Evolutionary conservation across 2,888 invertebrate species (phyloP), one percentile per base, ranked within the genome.

Genomic region (Cheilosia soror): DNA sequence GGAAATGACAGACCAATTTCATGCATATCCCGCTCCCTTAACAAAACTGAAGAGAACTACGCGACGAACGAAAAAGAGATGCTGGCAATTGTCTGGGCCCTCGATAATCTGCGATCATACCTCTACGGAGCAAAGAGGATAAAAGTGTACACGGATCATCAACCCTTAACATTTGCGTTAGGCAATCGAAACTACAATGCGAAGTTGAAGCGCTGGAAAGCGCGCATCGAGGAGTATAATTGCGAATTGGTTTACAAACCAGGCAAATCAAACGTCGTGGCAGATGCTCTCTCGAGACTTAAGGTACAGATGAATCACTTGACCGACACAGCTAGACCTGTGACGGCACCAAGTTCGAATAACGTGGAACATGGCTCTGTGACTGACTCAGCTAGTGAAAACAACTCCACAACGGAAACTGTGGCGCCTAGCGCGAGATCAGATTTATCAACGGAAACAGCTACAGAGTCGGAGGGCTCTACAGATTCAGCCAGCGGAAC

Each of bases 191-290:
- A 86, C 15, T 65, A 49, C 13, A 69, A 86, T 9, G 62, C 69
- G 0, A 81, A 77, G 25, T 13, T 81, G 27, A 71, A 73, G 69
- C 27, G 75, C 58, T 76, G 75, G 72, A 76, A 87, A 15, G 76
- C 84, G 0, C 71, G 72, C 20, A 80, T 84, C 5, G 80, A 88
- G 25, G 87, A 81, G 33, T 77, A 85, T 11, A 77, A 77, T 15
- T 73, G 66, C 31, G 69, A 80, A 40, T 42, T 86, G 20, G 44
- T 58, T 11, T 77, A 80, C 29, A 81, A 65, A 27, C 77, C 77
- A 5, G 77, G 73, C 27, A 68, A 15, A 15, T 63, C 53, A 0
- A 84, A 79, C 20, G 25, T 68, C 0, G 72, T 84, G 0, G 69
- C 82, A n/a, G 71, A 83, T 5, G 42, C 42, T n/a, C 42, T n/a